A percentile compares a stretch with the other conserved stretches of the same genome.
Conservation (phyloP, 2,797 vertebrate species). For the Neosilurus hyrtlii region DNA sequence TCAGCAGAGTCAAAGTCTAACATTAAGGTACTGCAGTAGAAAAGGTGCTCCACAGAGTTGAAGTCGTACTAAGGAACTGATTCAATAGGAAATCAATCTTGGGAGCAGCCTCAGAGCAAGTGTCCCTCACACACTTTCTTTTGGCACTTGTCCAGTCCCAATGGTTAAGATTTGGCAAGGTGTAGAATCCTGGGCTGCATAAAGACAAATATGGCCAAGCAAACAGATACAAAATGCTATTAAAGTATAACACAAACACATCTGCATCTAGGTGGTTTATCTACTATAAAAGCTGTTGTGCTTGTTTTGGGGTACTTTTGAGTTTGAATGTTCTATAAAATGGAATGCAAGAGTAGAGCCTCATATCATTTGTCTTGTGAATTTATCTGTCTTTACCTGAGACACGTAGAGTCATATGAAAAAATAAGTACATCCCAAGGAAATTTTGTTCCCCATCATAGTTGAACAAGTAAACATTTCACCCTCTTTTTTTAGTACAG, state of each 20-base stretch:
- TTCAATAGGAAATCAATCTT: conserved; percentile 11
- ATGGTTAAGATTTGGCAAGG: conserved; percentile 49
- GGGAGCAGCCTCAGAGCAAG: conserved; percentile 33
- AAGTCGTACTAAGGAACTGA: neutral
- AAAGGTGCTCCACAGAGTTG: conserved; percentile 1
- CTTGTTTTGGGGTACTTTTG: neutral
- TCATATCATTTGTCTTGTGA: neutral
- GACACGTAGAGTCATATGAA: neutral
- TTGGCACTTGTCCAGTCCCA: conserved; percentile 50
- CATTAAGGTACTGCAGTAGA: neutral
- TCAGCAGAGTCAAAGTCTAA: neutral
- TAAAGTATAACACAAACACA: conserved; percentile 1
- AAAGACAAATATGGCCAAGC: neutral
- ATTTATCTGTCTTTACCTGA: neutral
- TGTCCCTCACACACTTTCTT: conserved; percentile 28
- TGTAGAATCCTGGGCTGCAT: conserved; percentile 19
- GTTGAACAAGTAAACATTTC: too few species aligned
- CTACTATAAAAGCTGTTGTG: neutral
- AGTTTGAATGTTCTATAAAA: conserved; percentile 14
- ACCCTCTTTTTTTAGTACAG: too few species aligned
- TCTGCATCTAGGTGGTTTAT: neutral
- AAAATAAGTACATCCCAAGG: too few species aligned
- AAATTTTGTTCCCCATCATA: too few species aligned
- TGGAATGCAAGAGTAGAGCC: conserved; percentile 14
- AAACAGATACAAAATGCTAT: conserved; percentile 24